Base-by-base conservation (phyloP, 1,140 invertebrate species). In the Leptoteleia sp. region DNA sequence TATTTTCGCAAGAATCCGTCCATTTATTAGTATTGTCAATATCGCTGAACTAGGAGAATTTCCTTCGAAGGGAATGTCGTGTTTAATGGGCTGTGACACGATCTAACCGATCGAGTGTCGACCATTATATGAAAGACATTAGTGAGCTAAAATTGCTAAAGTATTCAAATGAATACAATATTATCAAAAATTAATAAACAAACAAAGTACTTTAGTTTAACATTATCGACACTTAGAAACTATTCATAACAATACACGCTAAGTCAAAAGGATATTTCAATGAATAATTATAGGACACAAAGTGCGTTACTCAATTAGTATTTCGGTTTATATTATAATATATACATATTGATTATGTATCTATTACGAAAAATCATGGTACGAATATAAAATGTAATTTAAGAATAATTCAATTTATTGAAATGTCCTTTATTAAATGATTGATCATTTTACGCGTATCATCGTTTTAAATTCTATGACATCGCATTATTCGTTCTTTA, bases 91-190 rank as follows among this genome's bases (percentile, higher is more conserved):
- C 29, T 42, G 17, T 37, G 73, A 67, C 67, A 54, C 22, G 65
- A 77, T 71, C 61, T 65, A 15, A n/a, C 0, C 12, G 61, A 77
- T 71, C 67, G 4, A 52, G 47, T 71, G 65, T 12, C 61, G 16
- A 29, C 75, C 59, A 25, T 59, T 54, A 19, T 67, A 71, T 77
- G 75, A 77, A 77, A 77, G 75, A 77, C 75, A 16, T 77, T 67
- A 77, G 75, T 77, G 75, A 77, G 75, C 65, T 77, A 77, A 71
- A 67, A 71, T 77, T 77, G 65, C 67, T 47, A 61, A 61, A 77
- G 67, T 77, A 77, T 77, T 77, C 75, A 77, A 71, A 71, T 3
- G 76, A 78, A 78, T 72, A 78, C 76, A 43, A 47, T 67, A 67
- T 65, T 59, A 38, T 77, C 54, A 11, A 29, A 78, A 67, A 38